These are phyloP conservation scores for Theristicus caerulescens DNA, from an alignment of 2,113 vertebrate genomes.

Conservation along the genomic window DNA sequence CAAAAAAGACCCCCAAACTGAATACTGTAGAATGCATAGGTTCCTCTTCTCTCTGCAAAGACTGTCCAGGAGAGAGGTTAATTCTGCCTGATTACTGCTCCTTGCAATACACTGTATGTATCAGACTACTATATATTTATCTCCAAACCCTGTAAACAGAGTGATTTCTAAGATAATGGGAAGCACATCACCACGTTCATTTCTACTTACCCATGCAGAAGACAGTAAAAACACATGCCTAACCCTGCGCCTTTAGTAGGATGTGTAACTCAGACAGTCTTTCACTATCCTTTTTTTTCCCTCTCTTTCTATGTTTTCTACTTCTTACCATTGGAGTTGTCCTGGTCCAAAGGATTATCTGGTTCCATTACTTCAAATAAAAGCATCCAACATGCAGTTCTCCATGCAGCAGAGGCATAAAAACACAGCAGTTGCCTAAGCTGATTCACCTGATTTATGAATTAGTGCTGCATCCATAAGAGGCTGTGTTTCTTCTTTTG, in stretches of 20 bases:
- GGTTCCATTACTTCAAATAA: slow-evolving; percentile 79
- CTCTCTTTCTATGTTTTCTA: slow-evolving; percentile 54
- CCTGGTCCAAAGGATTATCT: slow-evolving; percentile 72
- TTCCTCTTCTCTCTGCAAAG: background rate
- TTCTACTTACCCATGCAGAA: slow-evolving; percentile 24
- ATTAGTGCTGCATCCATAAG: slow-evolving; percentile 77
- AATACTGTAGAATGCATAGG: background rate
- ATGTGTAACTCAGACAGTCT: slow-evolving; percentile 51
- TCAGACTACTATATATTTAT: background rate
- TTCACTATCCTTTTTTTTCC: background rate
- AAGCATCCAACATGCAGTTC: slow-evolving; percentile 70
- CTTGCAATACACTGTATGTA: background rate
- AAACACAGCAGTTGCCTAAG: slow-evolving; percentile 57
- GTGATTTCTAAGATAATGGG: slow-evolving; percentile 37
- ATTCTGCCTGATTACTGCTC: background rate
- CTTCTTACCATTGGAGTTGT: slow-evolving; percentile 81
- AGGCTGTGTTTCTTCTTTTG: slow-evolving; percentile 76
- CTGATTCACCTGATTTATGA: slow-evolving; percentile 79
- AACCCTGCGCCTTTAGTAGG: slow-evolving; percentile 16
- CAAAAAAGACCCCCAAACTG: slow-evolving; percentile 16
- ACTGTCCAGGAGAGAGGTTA: background rate
- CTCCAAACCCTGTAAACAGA: slow-evolving; percentile 26
- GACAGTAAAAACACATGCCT: slow-evolving; percentile 40
- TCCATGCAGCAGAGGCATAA: slow-evolving; percentile 70
- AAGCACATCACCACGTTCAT: slow-evolving; percentile 40